Evolutionary conservation across 2,888 invertebrate species (phyloP).

Genomic region (Strigamia transsilvanica): DNA sequence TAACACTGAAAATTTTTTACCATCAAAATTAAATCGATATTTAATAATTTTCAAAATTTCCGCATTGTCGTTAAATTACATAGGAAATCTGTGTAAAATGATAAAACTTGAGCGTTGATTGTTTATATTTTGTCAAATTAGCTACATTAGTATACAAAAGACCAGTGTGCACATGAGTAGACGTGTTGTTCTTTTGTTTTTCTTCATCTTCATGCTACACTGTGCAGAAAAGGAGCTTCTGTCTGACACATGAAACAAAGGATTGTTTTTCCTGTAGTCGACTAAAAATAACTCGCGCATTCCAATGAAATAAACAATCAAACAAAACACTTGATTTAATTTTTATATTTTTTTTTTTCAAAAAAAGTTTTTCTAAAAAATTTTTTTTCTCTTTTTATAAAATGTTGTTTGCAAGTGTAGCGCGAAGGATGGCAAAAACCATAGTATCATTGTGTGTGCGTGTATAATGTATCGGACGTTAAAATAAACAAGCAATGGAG

Average conservation of each 20-base stretch:
- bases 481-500: slow-evolving; percentile 39
- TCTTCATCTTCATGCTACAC: slow-evolving; percentile 16
- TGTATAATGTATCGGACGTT: slow-evolving; percentile 20
- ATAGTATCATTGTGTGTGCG: slow-evolving; percentile 16
- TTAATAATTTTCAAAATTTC: neutral
- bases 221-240: slow-evolving; percentile 18
- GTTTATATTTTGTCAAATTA: neutral
- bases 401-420: neutral
- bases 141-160: slow-evolving; percentile 21
- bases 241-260: slow-evolving; percentile 19
- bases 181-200: slow-evolving; percentile 24
- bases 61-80: neutral
- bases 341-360: neutral
- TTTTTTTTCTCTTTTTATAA: no score
- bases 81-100: neutral
- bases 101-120: neutral
- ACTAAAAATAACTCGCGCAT: slow-evolving; percentile 12
- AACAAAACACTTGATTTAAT: neutral
- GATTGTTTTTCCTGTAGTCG: neutral
- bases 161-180: slow-evolving; percentile 14
- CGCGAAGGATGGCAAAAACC: neutral
- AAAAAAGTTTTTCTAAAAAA: neutral
- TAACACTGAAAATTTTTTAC: neutral
- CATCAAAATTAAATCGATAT: neutral
- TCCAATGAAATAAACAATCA: slow-evolving; percentile 1